Evolutionary conservation across 2,113 vertebrate genomes (phyloP), one percentile per base, ranked within the genome.

Genomic region (Syngnathus floridae): DNA sequence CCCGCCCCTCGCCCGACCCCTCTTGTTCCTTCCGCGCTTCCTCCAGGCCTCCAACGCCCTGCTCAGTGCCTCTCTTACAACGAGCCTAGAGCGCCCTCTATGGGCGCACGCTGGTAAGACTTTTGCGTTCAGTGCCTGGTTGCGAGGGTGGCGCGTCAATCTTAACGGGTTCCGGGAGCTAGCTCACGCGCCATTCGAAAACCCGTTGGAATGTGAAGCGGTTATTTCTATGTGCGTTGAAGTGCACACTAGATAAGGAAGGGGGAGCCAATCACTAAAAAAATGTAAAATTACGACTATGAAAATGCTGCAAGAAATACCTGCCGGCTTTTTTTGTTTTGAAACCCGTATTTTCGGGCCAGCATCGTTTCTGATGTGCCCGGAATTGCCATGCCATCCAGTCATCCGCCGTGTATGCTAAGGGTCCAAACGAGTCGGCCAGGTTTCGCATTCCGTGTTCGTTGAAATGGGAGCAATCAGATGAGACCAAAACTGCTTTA

Each of bases 361-460:
- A n/a, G 0, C 31, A 41, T 22, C 60, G 54, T 45, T 60, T 54
- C n/a, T 66, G 52, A 67, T 65, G 54, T 40, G 3, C 67, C 26
- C 59, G 66, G 48, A 71, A 70, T 57, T 54, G 59, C 55, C 58
- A 63, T 54, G 59, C 55, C 58, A 63, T 59, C 45, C 21, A 38
- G 43, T 64, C 19, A 6, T 41, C 61, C 46, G 58, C 41, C 62
- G 57, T 61, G 13, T 64, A 3, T 67, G 55, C 9, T 65, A 10
- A 67, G 51, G 46, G 38, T 68, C 75, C 48, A 59, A 70, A 62
- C 56, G 14, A 31, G 26, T 8, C 16, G 54, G 26, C 54, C 26
- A 3, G 58, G 40, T 73, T 63, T 65, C 66, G 75, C 86, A 86
- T 87, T 86, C 84, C 82, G n/a, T 56, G 64, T 81, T 83, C 72